Percentiles rank a stretch among this genome's conserved stretches.
These are phyloP conservation scores for Dascyllus trimaculatus DNA, from an alignment of 2,113 vertebrate species.

Conservation along the genomic window DNA sequence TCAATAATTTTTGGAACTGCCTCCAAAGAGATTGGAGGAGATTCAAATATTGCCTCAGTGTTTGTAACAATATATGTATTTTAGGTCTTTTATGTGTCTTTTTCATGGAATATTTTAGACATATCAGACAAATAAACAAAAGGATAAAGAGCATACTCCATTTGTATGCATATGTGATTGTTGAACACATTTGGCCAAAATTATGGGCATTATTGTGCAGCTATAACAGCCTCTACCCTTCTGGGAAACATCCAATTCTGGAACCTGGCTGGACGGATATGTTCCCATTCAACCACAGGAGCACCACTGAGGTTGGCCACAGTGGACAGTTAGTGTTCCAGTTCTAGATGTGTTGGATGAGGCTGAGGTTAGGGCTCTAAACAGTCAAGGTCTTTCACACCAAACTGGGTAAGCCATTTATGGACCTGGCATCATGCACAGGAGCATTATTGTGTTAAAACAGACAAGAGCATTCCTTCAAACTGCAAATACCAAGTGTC, in stretches of 20 bases:
- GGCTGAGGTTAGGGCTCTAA: not conserved
- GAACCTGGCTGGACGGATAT: not conserved
- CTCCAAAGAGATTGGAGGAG: not conserved
- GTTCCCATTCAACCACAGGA: not conserved
- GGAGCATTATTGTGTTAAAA: not conserved
- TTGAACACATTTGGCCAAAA: not conserved
- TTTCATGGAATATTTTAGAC: not conserved
- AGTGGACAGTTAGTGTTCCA: not conserved
- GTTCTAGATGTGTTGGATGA: not conserved
- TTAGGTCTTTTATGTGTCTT: not conserved
- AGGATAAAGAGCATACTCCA: too few species aligned
- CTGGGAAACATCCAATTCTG: not conserved
- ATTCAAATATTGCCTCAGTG: not conserved
- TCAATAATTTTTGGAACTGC: slow-evolving; percentile 1
- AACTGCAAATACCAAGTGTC: not conserved
- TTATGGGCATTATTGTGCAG: not conserved
- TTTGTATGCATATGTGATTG: not conserved
- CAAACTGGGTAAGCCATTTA: not conserved
- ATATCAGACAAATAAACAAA: not conserved
- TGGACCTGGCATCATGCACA: not conserved
- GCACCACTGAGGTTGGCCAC: not conserved
- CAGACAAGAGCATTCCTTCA: not conserved
- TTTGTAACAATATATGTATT: not conserved
- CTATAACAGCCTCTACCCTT: not conserved
- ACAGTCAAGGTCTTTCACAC: not conserved